Conservation (phyloP, 2,888 invertebrate genomes). For the Agonopterix arenella region DNA sequence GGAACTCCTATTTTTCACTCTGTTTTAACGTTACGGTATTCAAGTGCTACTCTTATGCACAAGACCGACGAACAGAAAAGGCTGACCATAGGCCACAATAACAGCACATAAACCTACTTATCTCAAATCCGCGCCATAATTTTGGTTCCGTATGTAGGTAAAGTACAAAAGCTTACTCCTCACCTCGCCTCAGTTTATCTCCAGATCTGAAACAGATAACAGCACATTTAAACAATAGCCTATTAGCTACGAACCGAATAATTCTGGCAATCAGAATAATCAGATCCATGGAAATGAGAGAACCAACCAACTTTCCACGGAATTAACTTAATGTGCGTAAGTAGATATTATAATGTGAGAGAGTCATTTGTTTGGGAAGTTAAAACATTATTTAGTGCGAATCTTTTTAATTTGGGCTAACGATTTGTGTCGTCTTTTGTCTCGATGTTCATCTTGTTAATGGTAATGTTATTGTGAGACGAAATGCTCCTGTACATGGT, state of each 20-base stretch:
- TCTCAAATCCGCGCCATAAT: neutral
- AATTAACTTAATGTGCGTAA: conserved; percentile 3
- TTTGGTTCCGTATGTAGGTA: conserved; percentile 1
- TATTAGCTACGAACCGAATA: conserved; percentile 37
- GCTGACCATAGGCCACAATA: no score
- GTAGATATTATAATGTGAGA: conserved; percentile 6
- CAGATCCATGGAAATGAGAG: conserved; percentile 28
- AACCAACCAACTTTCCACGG: conserved; percentile 12
- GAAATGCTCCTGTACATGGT: no score
- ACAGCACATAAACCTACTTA: neutral
- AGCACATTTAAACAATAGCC: conserved; percentile 46
- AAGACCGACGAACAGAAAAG: no score
- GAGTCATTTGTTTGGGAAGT: conserved; percentile 6
- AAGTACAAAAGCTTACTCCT: conserved; percentile 25
- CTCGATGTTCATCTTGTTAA: no score
- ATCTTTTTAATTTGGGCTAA: conserved; percentile 4
- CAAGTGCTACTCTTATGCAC: no score
- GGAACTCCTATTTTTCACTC: no score
- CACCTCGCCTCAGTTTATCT: conserved; percentile 40
- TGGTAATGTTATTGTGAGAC: no score
- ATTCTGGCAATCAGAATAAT: conserved; percentile 33
- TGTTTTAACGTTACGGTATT: no score
- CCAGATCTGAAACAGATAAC: conserved; percentile 56
- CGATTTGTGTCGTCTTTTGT: conserved; percentile 1
- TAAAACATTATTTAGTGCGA: conserved; percentile 17